Conservation (phyloP, 2,888 invertebrate species). For the Lithophane semibrunnea region DNA sequence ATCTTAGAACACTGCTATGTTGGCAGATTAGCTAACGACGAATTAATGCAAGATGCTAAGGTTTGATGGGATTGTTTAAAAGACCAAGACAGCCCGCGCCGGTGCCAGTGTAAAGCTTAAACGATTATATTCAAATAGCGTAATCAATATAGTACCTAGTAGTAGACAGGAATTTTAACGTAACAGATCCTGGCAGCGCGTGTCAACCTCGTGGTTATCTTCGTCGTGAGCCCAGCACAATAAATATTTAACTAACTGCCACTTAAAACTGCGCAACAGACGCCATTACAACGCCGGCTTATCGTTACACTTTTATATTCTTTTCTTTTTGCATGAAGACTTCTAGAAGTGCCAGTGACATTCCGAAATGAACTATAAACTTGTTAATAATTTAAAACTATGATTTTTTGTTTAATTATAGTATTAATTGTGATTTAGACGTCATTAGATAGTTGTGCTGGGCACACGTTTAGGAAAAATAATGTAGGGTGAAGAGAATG, state of each 20-base stretch:
- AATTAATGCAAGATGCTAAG: too few relatives aligned
- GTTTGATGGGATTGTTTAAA: not conserved
- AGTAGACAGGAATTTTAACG: not conserved
- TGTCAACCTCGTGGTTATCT: conserved; percentile 49
- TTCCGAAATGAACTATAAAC: not conserved
- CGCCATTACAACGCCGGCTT: conserved; percentile 12
- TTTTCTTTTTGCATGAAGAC: not conserved
- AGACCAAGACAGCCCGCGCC: not conserved
- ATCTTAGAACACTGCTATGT: not conserved
- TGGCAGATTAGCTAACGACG: not conserved
- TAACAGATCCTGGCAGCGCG: not conserved
- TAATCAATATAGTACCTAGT: not conserved
- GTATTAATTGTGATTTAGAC: conserved; percentile 9
- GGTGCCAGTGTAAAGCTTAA: not conserved
- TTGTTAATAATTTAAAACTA: not conserved
- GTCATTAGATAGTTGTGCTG: not conserved
- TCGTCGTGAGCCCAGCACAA: conserved; percentile 34
- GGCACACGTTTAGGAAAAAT: not conserved
- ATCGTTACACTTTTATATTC: not conserved
- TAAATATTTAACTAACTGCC: conserved; percentile 54
- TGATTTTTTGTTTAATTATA: not conserved
- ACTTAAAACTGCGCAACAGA: conserved; percentile 20
- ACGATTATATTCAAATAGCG: not conserved
- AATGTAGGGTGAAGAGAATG: not conserved
- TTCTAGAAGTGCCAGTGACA: not conserved